Conservation (phyloP, 2,113 vertebrate genomes). For the Podarcis cretensis region DNA sequence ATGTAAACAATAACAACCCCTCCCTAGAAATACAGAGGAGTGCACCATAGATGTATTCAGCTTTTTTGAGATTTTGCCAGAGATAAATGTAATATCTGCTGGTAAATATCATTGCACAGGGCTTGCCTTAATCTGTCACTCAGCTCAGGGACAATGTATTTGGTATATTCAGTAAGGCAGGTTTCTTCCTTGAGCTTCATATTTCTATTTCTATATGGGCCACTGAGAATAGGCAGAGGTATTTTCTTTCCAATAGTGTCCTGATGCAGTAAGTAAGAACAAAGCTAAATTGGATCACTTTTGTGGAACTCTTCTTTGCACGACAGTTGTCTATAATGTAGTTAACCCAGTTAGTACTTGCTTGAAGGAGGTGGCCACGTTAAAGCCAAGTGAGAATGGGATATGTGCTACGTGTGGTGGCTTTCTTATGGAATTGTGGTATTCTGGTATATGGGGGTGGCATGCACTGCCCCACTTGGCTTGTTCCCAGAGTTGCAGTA, state of each 20-base stretch:
- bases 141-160: slow-evolving; percentile 21
- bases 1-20: slow-evolving; percentile 43
- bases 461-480: neutral
- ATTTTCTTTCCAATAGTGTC: neutral
- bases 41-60: slow-evolving; percentile 31
- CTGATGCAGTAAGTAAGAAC: neutral
- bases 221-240: neutral
- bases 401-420: too few species aligned
- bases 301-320: neutral
- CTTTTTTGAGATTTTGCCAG: neutral
- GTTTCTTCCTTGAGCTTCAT: slow-evolving; percentile 2
- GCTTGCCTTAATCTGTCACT: slow-evolving; percentile 5
- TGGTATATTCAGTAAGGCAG: neutral
- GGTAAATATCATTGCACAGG: neutral
- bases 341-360: neutral
- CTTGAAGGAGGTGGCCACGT: neutral
- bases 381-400: neutral
- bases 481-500: neutral
- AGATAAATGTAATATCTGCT: slow-evolving; percentile 3
- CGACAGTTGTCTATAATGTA: neutral
- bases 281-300: neutral
- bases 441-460: neutral
- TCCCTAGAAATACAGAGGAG: slow-evolving; percentile 31
- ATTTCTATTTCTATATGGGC: neutral
- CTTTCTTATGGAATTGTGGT: neutral